Conservation (phyloP, 2,113 vertebrate genomes). For the Brienomyrus longianalis region DNA sequence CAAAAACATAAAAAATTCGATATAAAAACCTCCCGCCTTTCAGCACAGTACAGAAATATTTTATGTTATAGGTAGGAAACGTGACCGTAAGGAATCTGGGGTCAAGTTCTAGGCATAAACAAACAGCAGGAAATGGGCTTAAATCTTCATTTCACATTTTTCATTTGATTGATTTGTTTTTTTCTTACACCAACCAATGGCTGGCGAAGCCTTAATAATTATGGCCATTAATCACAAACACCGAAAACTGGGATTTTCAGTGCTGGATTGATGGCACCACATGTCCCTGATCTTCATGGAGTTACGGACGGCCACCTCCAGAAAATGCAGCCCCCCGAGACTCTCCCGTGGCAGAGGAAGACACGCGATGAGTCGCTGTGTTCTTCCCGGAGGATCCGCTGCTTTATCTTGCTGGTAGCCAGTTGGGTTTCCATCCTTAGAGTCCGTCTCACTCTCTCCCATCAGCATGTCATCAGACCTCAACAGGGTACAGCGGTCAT, state of each 20-base stretch:
- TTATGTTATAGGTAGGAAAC: not conserved
- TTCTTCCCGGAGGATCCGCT: not conserved
- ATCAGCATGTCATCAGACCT: not conserved
- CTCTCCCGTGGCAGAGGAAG: not conserved
- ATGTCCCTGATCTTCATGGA: not conserved
- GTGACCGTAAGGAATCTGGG: not conserved
- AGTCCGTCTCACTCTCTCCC: not conserved
- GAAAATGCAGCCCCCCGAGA: not conserved
- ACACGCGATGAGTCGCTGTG: not conserved
- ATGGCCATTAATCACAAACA: not conserved
- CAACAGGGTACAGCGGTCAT: not conserved
- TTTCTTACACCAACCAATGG: not conserved
- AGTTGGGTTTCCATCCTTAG: not conserved
- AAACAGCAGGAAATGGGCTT: not conserved
- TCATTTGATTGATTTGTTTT: not conserved
- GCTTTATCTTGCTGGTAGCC: not conserved
- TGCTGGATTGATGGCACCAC: not conserved
- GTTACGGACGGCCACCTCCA: not conserved
- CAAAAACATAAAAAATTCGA: not conserved
- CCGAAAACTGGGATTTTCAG: not conserved
- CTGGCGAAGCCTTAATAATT: not conserved
- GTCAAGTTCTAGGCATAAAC: not conserved
- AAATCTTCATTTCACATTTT: not conserved
- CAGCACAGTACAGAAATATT: not conserved
- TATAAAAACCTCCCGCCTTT: not conserved